phyloP scores from a whole-genome alignment of 2,888 invertebrate species.

The Pandemis cinnamomeana region DNA sequence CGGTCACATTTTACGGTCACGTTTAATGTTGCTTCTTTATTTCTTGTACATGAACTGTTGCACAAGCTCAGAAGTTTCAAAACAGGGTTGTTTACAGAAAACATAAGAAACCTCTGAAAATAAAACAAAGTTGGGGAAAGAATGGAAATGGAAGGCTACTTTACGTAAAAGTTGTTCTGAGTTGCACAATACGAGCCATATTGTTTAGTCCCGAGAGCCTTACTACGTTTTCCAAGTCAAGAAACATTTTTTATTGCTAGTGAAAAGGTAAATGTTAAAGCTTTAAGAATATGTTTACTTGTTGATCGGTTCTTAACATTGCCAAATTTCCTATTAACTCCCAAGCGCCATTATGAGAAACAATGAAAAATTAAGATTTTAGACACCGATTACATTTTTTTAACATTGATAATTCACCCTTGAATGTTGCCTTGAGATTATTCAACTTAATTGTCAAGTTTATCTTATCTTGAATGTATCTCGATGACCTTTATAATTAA shows the following conservation, averaged over 20 bases:
- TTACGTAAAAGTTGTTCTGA: background rate
- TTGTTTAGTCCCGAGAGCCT: too few species aligned
- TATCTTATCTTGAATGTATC: conserved; percentile 12
- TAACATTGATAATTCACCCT: conserved; percentile 35
- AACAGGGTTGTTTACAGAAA: background rate
- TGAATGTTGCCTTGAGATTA: conserved; percentile 25
- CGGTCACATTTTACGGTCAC: background rate
- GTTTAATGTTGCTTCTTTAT: background rate
- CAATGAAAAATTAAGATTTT: conserved; percentile 37
- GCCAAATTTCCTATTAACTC: background rate
- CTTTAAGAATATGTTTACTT: background rate
- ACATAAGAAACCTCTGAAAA: background rate
- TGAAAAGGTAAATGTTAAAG: too few species aligned
- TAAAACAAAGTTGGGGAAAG: background rate
- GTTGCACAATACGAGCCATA: too few species aligned
- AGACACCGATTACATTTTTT: conserved; percentile 17
- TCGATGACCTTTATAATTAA: conserved; percentile 3
- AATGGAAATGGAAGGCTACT: background rate
- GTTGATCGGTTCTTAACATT: background rate
- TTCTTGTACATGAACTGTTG: background rate
- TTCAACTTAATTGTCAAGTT: conserved; percentile 22
- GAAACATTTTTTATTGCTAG: too few species aligned
- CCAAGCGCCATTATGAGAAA: conserved; percentile 1
- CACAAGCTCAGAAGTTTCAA: background rate
- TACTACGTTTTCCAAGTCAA: too few species aligned